Evolutionary conservation across 2,113 vertebrate genomes (phyloP).

Genomic region (Xiphophorus hellerii): DNA sequence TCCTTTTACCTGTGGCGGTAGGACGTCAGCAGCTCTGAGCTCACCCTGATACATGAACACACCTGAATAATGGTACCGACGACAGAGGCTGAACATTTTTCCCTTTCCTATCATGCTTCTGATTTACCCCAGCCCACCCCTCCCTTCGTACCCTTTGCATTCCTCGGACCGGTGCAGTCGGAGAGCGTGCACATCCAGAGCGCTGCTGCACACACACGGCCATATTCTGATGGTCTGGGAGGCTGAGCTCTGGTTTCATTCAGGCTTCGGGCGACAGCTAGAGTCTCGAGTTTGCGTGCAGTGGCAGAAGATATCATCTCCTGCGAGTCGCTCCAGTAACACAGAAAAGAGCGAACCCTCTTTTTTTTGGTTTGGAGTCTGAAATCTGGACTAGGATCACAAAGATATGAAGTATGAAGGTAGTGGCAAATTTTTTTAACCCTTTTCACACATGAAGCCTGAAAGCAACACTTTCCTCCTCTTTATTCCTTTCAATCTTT

Average conservation of each 20-base stretch:
- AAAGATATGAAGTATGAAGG: constrained; percentile 4
- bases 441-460: not conserved
- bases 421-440: not conserved
- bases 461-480: fast-evolving
- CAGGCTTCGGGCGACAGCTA: constrained; percentile 68
- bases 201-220: constrained; percentile 29
- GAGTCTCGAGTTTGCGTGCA: constrained; percentile 68
- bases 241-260: constrained; percentile 80
- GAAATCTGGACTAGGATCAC: constrained; percentile 23
- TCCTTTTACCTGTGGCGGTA: constrained; percentile 60
- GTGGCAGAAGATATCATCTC: constrained; percentile 61
- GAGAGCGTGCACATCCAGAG: constrained; percentile 46
- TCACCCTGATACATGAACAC: not conserved
- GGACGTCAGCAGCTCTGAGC: constrained; percentile 65
- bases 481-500: not conserved
- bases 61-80: constrained; percentile 11
- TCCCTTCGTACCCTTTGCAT: constrained; percentile 47
- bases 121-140: constrained; percentile 62
- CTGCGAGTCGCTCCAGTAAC: constrained; percentile 62
- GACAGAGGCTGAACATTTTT: constrained; percentile 51
- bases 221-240: constrained; percentile 64
- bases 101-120: constrained; percentile 51
- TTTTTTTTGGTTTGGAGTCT: constrained; percentile 1
- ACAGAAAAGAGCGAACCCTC: constrained; percentile 20
- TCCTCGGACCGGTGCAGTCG: constrained; percentile 57